Evolutionary conservation across 2,888 invertebrate species (phyloP).

Genomic region (Sinelater perroti): DNA sequence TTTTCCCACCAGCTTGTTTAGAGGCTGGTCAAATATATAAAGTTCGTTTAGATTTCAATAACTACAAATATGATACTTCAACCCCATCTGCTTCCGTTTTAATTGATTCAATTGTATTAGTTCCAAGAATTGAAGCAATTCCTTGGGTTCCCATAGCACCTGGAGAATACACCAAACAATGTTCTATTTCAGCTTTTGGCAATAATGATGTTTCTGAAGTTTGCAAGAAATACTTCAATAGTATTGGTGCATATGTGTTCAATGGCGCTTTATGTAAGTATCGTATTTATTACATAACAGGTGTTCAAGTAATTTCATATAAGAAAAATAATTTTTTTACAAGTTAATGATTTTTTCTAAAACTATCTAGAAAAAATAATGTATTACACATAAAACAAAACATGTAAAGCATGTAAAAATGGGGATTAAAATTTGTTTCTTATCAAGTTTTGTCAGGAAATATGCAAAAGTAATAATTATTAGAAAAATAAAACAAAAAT

Average conservation of each 20-base stretch:
- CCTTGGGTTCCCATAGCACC: conserved; percentile 75
- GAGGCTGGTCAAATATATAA: conserved; percentile 89
- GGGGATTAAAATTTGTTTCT: no score
- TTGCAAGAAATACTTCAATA: conserved; percentile 85
- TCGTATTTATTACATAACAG: not conserved
- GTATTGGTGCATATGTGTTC: conserved; percentile 85
- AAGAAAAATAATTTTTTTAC: no score
- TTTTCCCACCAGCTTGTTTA: conserved; percentile 83
- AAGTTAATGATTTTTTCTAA: no score
- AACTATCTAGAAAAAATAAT: no score
- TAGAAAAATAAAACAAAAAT: no score
- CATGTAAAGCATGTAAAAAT: no score
- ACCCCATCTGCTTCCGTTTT: conserved; percentile 87
- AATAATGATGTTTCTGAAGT: conserved; percentile 76
- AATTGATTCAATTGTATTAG: conserved; percentile 91
- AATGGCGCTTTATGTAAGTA: conserved; percentile 80
- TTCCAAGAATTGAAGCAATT: conserved; percentile 80
- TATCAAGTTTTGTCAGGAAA: no score
- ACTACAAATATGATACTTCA: conserved; percentile 73
- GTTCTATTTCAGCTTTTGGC: conserved; percentile 73
- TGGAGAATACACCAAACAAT: conserved; percentile 78
- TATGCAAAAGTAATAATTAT: no score
- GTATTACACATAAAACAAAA: no score
- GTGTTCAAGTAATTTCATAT: no score
- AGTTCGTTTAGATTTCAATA: conserved; percentile 82